phyloP scores from a whole-genome alignment of 2,797 vertebrate species.

The Anabacerthia variegaticeps region DNA sequence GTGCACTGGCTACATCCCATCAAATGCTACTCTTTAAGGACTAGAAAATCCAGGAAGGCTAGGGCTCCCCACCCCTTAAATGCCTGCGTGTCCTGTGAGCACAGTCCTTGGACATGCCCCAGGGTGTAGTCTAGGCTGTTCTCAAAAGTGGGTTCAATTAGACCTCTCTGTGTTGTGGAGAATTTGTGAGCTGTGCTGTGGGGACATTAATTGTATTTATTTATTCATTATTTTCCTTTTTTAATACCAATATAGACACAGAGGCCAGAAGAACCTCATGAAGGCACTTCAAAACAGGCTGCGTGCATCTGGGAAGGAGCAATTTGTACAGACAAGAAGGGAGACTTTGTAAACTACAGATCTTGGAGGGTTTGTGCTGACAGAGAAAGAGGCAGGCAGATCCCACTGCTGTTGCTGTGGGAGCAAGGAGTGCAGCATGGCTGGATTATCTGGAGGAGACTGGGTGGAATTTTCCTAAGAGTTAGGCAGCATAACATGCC shows the following conservation, averaged over 20 bases:
- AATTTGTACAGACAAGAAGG: not conserved
- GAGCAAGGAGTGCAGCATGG: not conserved
- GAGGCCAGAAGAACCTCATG: not conserved
- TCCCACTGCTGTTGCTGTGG: not conserved
- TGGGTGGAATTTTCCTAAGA: conserved; percentile 1
- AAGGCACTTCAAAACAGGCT: not conserved
- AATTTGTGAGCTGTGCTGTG: not conserved
- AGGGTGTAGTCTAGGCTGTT: not conserved
- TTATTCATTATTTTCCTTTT: not conserved
- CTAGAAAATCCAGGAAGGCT: not conserved
- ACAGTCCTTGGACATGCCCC: rapidly evolving
- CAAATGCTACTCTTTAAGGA: not conserved
- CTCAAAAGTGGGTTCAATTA: not conserved
- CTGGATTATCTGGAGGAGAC: conserved; percentile 8
- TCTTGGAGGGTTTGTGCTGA: not conserved
- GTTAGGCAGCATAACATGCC: not conserved
- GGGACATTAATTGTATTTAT: not conserved
- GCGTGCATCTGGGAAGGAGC: not conserved
- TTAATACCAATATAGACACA: not conserved
- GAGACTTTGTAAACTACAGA: not conserved
- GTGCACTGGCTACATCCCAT: rapidly evolving
- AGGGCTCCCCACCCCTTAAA: not conserved
- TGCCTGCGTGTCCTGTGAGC: not conserved
- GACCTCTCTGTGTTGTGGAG: not conserved
- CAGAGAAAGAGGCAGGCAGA: not conserved